Evolutionary conservation across 2,888 invertebrate genomes (phyloP).

Genomic region (Ophraella communa): DNA sequence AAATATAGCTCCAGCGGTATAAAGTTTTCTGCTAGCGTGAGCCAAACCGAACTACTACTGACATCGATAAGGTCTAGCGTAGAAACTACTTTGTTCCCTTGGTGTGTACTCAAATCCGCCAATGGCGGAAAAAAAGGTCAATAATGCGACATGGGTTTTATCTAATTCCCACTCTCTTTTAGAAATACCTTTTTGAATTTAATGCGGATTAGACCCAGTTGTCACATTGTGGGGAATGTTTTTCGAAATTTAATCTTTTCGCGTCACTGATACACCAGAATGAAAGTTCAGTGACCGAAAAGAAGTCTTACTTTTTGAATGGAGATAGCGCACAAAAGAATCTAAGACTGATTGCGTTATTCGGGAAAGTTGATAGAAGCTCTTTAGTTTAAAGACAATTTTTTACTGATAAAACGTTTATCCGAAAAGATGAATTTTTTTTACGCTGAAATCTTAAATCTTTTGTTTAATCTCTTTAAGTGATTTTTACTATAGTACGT

Average conservation of each 20-base stretch:
- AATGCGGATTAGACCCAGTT: conserved; percentile 29
- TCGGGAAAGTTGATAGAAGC: conserved; percentile 8
- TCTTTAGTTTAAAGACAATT: not conserved
- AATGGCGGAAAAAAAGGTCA: conserved; percentile 25
- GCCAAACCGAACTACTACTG: too few species aligned
- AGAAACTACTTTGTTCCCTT: not conserved
- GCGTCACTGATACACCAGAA: conserved; percentile 21
- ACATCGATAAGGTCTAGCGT: conserved; percentile 2
- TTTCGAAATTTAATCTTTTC: conserved; percentile 28
- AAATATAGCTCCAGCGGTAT: too few species aligned
- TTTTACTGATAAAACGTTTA: not conserved
- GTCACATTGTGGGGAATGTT: conserved; percentile 28
- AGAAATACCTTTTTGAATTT: conserved; percentile 29
- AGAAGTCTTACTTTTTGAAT: conserved; percentile 12
- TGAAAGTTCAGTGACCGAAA: conserved; percentile 23
- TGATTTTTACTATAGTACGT: too few species aligned
- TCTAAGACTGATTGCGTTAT: conserved; percentile 12
- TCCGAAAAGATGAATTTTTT: not conserved
- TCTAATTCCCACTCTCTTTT: conserved; percentile 26
- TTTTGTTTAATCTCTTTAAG: not conserved
- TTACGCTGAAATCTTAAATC: not conserved
- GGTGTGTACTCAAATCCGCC: conserved; percentile 6
- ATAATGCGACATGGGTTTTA: conserved; percentile 28
- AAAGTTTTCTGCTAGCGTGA: too few species aligned
- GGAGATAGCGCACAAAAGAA: conserved; percentile 2